These are phyloP conservation scores for Noturus placidus DNA, from an alignment of 2,113 vertebrate species.

Conservation along the genomic window DNA sequence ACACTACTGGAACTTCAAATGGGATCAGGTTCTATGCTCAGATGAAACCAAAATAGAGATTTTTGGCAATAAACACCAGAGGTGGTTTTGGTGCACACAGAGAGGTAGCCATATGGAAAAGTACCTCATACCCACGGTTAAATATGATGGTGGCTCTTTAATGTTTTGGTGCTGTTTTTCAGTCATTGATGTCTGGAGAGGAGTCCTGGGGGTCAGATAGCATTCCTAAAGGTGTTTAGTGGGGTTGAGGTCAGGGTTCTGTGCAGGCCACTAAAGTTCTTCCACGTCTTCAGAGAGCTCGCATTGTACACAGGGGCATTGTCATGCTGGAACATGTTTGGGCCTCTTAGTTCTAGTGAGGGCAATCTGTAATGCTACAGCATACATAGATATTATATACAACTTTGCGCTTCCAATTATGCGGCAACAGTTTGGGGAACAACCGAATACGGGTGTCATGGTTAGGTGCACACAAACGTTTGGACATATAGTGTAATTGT, in stretches of 20 bases:
- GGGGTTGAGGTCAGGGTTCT: neutral
- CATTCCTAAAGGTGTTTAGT: neutral
- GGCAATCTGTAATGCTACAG: neutral
- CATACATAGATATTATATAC: neutral
- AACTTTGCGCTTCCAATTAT: neutral
- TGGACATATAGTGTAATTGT: neutral
- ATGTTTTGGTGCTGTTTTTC: too few species aligned
- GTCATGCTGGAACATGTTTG: neutral
- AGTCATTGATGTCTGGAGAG: neutral
- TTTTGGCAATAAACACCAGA: too few species aligned
- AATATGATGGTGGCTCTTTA: too few species aligned
- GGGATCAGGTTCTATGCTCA: too few species aligned
- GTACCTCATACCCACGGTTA: too few species aligned
- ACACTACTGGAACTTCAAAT: too few species aligned
- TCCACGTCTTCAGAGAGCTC: neutral
- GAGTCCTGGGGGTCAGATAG: too few species aligned
- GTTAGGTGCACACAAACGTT: neutral
- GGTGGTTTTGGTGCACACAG: too few species aligned
- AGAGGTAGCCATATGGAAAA: too few species aligned
- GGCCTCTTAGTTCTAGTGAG: neutral
- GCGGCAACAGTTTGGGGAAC: too few species aligned
- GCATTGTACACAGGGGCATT: neutral
- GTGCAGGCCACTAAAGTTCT: neutral
- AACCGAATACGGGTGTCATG: neutral
- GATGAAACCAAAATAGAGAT: too few species aligned